phyloP scores from a whole-genome alignment of 2,888 invertebrate genomes.

The Lypha dubia region DNA sequence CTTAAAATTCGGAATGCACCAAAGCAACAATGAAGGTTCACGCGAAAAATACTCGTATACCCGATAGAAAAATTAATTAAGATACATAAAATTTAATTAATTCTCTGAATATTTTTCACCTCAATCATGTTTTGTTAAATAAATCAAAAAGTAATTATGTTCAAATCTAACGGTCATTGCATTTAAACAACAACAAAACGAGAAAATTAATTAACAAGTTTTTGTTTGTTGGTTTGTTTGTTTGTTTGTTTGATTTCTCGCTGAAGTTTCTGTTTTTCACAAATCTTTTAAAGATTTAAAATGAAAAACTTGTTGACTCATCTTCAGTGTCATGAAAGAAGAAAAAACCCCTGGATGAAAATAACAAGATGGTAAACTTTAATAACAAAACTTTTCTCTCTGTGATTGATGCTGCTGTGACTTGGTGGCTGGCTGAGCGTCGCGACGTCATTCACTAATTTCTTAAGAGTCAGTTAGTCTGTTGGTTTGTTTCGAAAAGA shows the following conservation, averaged over 20 bases:
- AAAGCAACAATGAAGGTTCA: too few relatives aligned
- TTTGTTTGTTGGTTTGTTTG: too few relatives aligned
- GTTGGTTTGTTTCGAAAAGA: background rate
- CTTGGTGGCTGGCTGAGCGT: background rate
- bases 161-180: background rate
- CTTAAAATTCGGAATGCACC: too few relatives aligned
- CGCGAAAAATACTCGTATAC: too few relatives aligned
- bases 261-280: constrained; percentile 33
- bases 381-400: constrained; percentile 39
- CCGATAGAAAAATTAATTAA: constrained; percentile 18
- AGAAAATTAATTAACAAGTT: background rate
- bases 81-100: constrained; percentile 24
- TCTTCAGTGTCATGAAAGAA: constrained; percentile 1
- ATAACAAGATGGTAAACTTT: constrained; percentile 13
- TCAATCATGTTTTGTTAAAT: constrained; percentile 9
- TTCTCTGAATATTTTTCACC: constrained; percentile 1
- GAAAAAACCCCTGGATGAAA: background rate
- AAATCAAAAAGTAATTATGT: background rate
- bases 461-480: background rate
- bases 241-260: too few relatives aligned
- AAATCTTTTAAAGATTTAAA: constrained; percentile 16
- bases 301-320: constrained; percentile 9
- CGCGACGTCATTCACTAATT: background rate
- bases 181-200: background rate
- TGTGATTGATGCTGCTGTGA: constrained; percentile 33